These are phyloP conservation scores for Streptopelia turtur DNA, from an alignment of 2,797 vertebrate genomes.

Conservation along the genomic window DNA sequence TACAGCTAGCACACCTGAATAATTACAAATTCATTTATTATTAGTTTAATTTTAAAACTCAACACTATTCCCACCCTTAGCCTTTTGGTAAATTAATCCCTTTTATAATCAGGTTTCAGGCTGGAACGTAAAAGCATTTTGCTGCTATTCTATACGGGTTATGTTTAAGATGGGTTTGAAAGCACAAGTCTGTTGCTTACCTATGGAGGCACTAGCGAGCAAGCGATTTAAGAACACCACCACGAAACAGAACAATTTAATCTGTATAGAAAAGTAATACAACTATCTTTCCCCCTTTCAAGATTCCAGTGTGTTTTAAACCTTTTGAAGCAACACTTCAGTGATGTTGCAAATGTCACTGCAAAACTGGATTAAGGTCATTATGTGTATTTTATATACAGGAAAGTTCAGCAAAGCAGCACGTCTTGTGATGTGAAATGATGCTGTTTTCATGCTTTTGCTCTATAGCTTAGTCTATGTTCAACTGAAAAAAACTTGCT, in stretches of 20 bases:
- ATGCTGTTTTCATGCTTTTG: background rate
- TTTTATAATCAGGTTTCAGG: background rate
- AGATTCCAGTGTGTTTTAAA: background rate
- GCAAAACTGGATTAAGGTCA: background rate
- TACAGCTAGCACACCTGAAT: background rate
- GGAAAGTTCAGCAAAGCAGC: background rate
- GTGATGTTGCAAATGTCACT: background rate
- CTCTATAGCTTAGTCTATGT: background rate
- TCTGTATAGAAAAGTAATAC: background rate
- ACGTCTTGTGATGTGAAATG: background rate
- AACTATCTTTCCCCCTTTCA: background rate
- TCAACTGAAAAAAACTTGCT: background rate
- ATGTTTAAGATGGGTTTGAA: background rate
- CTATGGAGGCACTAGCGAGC: slow-evolving; percentile 59
- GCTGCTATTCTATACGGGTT: background rate
- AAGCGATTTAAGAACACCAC: background rate
- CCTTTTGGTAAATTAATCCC: background rate
- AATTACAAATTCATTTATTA: background rate
- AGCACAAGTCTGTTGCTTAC: background rate
- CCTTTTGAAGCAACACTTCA: background rate
- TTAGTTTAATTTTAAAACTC: background rate
- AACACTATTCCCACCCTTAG: background rate
- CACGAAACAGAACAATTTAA: background rate
- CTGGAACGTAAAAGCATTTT: background rate
- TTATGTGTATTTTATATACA: background rate